A percentile compares a stretch with the other conserved stretches of the same genome.
Conservation (phyloP, 2,113 vertebrate genomes). For the Chaetura pelagica region DNA sequence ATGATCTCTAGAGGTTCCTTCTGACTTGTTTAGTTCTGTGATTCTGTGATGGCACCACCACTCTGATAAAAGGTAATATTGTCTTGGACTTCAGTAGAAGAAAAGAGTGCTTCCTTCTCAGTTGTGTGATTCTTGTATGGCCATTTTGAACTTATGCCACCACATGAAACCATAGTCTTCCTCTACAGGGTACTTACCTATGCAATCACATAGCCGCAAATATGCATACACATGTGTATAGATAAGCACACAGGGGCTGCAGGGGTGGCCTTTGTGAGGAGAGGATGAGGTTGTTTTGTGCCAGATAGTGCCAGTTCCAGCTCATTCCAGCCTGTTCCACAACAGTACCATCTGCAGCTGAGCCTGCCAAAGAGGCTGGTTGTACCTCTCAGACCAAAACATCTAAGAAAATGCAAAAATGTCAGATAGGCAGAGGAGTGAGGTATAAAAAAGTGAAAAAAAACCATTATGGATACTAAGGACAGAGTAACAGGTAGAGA, state of each 20-base stretch:
- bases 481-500: background rate
- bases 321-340: background rate
- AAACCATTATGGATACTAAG: accelerated
- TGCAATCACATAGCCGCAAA: no score
- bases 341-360: background rate
- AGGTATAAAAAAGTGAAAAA: accelerated
- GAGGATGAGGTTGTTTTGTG: background rate
- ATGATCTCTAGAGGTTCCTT: no score
- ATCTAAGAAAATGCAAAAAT: background rate
- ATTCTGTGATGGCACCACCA: background rate
- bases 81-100: background rate
- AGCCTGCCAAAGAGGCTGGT: accelerated
- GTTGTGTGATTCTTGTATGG: background rate
- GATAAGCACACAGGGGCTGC: accelerated
- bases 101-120: background rate
- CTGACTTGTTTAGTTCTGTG: no score
- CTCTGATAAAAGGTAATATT: background rate
- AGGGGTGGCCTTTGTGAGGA: background rate
- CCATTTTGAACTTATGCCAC: no score
- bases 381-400: background rate
- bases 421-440: background rate
- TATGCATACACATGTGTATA: accelerated
- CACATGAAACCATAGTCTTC: accelerated
- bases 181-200: background rate
- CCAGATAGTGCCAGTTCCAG: background rate